These are phyloP conservation scores for Acanthosoma haemorrhoidale DNA, from an alignment of 2,888 invertebrate species.

Conservation along the genomic window DNA sequence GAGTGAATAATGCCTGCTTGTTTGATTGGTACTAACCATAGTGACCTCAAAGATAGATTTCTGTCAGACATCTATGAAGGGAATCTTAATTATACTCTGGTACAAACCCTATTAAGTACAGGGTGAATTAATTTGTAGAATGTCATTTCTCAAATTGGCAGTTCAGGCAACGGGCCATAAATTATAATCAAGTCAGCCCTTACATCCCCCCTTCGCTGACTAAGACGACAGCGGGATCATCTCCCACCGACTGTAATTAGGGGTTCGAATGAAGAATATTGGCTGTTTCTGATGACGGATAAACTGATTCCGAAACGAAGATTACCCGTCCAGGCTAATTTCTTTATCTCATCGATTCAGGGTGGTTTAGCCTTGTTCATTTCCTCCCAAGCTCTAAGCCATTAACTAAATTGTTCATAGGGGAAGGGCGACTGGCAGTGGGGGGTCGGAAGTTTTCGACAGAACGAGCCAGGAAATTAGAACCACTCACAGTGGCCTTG, in stretches of 20 bases:
- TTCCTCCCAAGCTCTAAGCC: not conserved
- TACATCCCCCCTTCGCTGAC: not conserved
- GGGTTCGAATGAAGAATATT: constrained; percentile 5
- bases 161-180: not conserved
- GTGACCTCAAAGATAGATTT: too few species aligned
- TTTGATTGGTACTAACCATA: too few species aligned
- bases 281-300: not conserved
- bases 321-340: not conserved
- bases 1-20: too few species aligned
- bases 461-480: not conserved
- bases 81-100: too few species aligned
- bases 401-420: not conserved
- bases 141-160: too few species aligned
- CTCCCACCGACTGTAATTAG: not conserved
- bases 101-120: too few species aligned
- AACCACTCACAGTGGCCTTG: not conserved
- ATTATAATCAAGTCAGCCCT: not conserved
- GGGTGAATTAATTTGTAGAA: too few species aligned
- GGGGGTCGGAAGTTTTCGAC: not conserved
- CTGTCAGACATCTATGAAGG: too few species aligned
- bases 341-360: not conserved
- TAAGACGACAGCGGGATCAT: not conserved
- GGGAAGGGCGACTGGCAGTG: not conserved
- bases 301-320: constrained; percentile 8
- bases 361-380: not conserved